Percentiles rank a stretch among this genome's conserved stretches.
Conservation (phyloP, 92 coral and sea anemone species). For the Heteractis magnifica region DNA sequence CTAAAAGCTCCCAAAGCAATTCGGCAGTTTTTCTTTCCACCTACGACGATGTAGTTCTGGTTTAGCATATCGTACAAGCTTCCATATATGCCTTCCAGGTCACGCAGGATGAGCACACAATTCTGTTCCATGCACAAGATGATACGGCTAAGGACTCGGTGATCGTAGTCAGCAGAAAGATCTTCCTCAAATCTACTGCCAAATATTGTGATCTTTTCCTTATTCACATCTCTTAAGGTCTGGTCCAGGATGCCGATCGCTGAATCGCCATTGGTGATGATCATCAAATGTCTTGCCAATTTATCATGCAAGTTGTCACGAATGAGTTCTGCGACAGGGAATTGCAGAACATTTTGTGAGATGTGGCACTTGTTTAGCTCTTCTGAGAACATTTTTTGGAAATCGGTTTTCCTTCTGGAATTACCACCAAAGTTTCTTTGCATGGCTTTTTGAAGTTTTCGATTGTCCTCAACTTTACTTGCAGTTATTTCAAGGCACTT, state of each 20-base stretch:
- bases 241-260: constrained; percentile 89
- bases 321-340: constrained; percentile 66
- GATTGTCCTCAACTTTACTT: constrained; percentile 29
- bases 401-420: constrained; percentile 54
- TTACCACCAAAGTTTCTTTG: constrained; percentile 97
- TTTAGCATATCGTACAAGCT: constrained; percentile 98
- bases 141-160: constrained; percentile 92
- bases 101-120: constrained; percentile 86
- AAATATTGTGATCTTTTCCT: no score
- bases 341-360: not conserved
- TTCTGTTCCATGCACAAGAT: constrained; percentile 97
- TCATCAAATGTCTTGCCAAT: constrained; percentile 89
- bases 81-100: constrained; percentile 92
- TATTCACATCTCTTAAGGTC: constrained; percentile 70
- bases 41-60: constrained; percentile 95
- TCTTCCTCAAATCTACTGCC: no score
- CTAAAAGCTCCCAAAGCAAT: constrained; percentile 97
- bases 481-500: constrained; percentile 67
- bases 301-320: constrained; percentile 78
- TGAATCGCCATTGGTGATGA: constrained; percentile 92
- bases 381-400: constrained; percentile 70
- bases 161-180: constrained; percentile 70
- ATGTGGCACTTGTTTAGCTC: constrained; percentile 21
- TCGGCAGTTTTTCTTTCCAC: constrained; percentile 92
- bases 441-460: constrained; percentile 62